Conservation (phyloP, 2,888 invertebrate species). For the Philonicus albiceps region DNA sequence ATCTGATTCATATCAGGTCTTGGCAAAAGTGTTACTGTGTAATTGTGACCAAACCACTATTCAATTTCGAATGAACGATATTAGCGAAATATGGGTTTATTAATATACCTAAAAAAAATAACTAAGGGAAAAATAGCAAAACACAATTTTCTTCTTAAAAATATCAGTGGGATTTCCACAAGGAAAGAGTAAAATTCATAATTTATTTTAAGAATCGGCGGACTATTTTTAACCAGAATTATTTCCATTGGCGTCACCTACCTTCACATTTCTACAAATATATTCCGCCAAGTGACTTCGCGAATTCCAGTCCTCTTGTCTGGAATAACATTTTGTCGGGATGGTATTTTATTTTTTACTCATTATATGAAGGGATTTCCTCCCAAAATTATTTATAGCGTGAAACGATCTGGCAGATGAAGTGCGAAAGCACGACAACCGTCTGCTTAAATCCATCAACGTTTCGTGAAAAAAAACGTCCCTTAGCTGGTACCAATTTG, state of each 20-base stretch:
- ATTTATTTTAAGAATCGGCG: not conserved
- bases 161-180: not conserved
- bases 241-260: not conserved
- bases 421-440: not conserved
- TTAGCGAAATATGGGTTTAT: not conserved
- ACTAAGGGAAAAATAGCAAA: not conserved
- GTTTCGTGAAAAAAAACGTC: not conserved
- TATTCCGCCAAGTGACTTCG: not conserved
- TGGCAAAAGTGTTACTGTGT: too few species aligned
- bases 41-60: too few species aligned
- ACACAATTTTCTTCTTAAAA: not conserved
- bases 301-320: not conserved
- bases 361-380: not conserved
- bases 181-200: not conserved
- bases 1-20: too few species aligned
- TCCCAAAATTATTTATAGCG: constrained; percentile 5
- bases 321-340: not conserved
- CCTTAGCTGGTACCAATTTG: not conserved
- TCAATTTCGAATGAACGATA: not conserved
- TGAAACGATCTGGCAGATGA: constrained; percentile 6
- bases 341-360: not conserved
- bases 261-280: not conserved
- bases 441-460: not conserved
- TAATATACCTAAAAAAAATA: not conserved
- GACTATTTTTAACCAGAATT: not conserved